These are phyloP conservation scores for Halcyon chelicuti DNA, from an alignment of 2,797 vertebrate species.

Conservation along the genomic window DNA sequence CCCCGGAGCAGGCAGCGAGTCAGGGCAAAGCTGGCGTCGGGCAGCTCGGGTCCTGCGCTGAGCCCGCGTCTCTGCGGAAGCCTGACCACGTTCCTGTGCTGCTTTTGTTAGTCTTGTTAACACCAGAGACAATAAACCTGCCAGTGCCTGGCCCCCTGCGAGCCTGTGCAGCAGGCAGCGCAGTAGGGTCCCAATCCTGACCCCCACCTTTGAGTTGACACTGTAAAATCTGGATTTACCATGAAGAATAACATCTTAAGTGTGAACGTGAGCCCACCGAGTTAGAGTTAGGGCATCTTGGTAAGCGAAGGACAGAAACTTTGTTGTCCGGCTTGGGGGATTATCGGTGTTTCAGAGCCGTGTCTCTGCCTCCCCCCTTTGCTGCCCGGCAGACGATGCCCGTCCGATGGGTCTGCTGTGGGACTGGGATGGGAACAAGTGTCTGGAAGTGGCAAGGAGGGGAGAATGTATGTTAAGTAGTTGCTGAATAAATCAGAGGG, in stretches of 20 bases:
- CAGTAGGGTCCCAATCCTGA: not conserved
- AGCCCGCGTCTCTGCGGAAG: fast-evolving
- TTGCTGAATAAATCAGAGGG: conserved; percentile 35
- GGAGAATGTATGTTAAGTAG: not conserved
- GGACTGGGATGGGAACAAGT: not conserved
- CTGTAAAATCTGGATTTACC: not conserved
- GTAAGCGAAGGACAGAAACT: not conserved
- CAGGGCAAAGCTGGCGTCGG: fast-evolving
- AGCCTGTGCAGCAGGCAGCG: not conserved
- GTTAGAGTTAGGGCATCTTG: too few species aligned
- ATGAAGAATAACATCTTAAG: not conserved
- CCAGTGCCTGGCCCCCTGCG: not conserved
- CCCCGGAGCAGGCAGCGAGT: not conserved
- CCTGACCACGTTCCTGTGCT: fast-evolving
- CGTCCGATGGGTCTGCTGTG: fast-evolving
- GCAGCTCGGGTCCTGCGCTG: not conserved
- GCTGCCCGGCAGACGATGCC: not conserved
- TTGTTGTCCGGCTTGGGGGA: not conserved
- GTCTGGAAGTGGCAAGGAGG: not conserved
- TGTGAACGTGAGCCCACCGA: fast-evolving
- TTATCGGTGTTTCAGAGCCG: not conserved
- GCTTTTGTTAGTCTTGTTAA: not conserved
- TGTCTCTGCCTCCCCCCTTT: not conserved
- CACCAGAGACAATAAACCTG: not conserved
- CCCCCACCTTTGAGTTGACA: not conserved